These are phyloP conservation scores for Delphinus delphis DNA, from an alignment of 2,113 vertebrate genomes.

Conservation along the genomic window DNA sequence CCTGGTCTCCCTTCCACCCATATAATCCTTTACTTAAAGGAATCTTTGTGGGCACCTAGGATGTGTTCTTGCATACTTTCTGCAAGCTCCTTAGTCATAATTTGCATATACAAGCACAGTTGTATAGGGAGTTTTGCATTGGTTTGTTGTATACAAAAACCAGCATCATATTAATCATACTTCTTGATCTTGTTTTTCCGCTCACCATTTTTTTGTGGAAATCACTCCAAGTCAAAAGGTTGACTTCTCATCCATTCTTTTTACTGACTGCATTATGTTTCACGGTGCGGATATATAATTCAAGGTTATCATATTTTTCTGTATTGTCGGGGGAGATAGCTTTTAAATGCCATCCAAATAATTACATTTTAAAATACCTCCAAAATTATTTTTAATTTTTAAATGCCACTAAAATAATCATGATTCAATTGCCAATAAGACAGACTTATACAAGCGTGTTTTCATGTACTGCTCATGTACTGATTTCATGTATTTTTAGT, in stretches of 20 bases:
- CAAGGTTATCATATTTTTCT: conserved; percentile 73
- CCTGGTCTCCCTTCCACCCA: not conserved
- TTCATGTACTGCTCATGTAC: not conserved
- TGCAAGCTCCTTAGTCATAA: not conserved
- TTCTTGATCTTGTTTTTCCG: not conserved
- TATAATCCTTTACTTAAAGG: not conserved
- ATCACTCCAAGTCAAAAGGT: not conserved
- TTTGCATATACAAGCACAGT: not conserved
- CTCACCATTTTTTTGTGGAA: not conserved
- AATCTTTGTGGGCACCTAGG: not conserved
- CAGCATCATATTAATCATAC: not conserved
- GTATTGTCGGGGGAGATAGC: conserved; percentile 50
- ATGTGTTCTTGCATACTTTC: not conserved
- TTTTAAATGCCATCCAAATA: conserved; percentile 72
- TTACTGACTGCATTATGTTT: not conserved
- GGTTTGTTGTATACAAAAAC: not conserved
- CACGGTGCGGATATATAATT: conserved; percentile 59
- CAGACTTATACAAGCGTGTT: not conserved
- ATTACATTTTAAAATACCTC: conserved; percentile 66
- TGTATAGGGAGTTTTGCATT: not conserved
- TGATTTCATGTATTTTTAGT: no score
- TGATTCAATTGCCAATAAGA: conserved; percentile 72
- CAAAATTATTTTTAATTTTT: conserved; percentile 50
- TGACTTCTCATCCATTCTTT: not conserved
- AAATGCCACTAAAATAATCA: conserved; percentile 49